phyloP scores from a whole-genome alignment of 2,797 vertebrate genomes.

The Phoeniculus purpureus region DNA sequence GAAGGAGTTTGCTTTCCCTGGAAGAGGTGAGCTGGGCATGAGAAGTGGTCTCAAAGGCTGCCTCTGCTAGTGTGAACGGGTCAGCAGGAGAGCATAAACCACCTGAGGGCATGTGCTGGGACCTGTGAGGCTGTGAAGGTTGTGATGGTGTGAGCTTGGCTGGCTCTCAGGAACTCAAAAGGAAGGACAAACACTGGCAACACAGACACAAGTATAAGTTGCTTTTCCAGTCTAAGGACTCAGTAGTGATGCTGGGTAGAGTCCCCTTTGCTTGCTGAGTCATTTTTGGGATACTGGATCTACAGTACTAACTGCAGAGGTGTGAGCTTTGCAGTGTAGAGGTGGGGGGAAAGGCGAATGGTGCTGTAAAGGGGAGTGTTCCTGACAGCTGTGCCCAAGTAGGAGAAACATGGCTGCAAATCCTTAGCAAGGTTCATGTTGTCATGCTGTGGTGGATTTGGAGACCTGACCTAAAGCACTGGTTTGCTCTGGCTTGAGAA shows the following conservation, averaged over 20 bases:
- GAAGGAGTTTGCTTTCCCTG: neutral
- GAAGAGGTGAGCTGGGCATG: neutral
- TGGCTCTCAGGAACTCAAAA: neutral
- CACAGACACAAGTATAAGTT: neutral
- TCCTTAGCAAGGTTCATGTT: neutral
- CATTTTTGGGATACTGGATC: neutral
- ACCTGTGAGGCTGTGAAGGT: neutral
- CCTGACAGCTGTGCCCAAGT: neutral
- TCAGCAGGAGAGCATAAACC: neutral
- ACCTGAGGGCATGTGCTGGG: neutral
- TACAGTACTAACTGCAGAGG: neutral
- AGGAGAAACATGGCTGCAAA: neutral
- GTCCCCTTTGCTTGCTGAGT: neutral
- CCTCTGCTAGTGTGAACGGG: neutral
- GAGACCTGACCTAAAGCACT: neutral
- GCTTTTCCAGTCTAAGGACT: neutral
- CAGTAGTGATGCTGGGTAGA: neutral
- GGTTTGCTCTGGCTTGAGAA: neutral
- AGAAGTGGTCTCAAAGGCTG: neutral
- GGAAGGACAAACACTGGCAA: neutral
- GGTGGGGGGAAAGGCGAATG: no score
- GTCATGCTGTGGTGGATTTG: neutral
- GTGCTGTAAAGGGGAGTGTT: neutral
- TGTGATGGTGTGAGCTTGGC: neutral
- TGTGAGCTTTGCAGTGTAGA: fast-evolving